These are phyloP conservation scores for Microtus obscurus DNA, from an alignment of 2,797 vertebrate genomes.

Conservation along the genomic window DNA sequence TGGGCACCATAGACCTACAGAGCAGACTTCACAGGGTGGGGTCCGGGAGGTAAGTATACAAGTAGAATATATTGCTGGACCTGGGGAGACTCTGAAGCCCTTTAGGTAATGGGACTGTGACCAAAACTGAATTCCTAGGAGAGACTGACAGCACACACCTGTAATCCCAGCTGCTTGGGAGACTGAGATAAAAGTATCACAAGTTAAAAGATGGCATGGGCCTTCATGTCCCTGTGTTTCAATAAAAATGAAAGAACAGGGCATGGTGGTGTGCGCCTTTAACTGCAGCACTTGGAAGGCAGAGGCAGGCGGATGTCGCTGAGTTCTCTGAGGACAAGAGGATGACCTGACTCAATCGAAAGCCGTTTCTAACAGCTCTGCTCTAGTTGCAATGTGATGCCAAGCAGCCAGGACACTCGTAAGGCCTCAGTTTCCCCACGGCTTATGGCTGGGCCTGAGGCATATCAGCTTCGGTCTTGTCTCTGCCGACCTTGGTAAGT, in stretches of 20 bases:
- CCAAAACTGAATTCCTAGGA: not conserved
- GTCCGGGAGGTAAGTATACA: not conserved
- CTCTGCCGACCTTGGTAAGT: not conserved
- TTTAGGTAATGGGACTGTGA: not conserved
- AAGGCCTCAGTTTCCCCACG: conserved; percentile 53
- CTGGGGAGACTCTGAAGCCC: not conserved
- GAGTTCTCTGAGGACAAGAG: not conserved
- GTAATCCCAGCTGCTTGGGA: not conserved
- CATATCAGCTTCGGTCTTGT: not conserved
- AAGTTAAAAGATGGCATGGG: not conserved
- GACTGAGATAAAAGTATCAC: not conserved
- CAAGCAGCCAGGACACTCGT: too few relatives aligned
- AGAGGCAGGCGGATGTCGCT: not conserved
- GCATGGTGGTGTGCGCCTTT: not conserved
- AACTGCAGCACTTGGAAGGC: not conserved
- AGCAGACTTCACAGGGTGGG: not conserved
- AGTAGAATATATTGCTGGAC: not conserved
- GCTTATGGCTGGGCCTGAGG: not conserved
- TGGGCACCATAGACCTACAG: not conserved
- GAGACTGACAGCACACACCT: not conserved
- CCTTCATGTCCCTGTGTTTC: not conserved
- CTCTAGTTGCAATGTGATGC: not conserved
- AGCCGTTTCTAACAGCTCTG: not conserved
- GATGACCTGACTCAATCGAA: not conserved
- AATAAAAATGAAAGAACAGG: not conserved